A percentile compares a stretch with the other conserved stretches of the same genome.
phyloP scores from a whole-genome alignment of 2,888 invertebrate genomes.

The Homarus gammarus region DNA sequence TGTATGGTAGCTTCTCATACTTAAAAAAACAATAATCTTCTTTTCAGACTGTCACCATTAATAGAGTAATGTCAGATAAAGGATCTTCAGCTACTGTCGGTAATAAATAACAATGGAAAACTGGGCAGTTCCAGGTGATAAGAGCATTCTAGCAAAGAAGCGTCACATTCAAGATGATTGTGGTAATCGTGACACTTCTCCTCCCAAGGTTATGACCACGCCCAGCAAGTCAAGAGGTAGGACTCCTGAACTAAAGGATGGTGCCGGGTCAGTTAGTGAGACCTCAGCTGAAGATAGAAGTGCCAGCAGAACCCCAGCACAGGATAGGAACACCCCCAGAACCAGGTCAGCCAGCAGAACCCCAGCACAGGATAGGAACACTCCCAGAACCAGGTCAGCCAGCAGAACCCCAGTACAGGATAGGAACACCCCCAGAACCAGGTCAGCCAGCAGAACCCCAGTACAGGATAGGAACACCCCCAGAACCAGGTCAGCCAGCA shows the following conservation, averaged over 20 bases:
- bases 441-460: not conserved
- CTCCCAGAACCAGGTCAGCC: not conserved
- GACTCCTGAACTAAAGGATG: not conserved
- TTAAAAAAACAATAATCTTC: no score
- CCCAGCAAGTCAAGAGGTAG: constrained; percentile 16
- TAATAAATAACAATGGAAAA: not conserved
- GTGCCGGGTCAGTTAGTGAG: not conserved
- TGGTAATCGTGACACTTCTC: not conserved
- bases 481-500: no score
- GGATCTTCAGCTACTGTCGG: not conserved
- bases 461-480: not conserved
- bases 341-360: not conserved
- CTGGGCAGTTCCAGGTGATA: not conserved
- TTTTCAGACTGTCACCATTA: not conserved
- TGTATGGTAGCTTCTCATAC: no score
- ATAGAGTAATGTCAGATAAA: not conserved
- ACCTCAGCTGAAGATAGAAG: not conserved
- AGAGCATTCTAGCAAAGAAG: constrained; percentile 1
- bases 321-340: not conserved
- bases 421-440: not conserved
- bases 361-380: not conserved
- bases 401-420: not conserved
- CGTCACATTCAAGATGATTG: not conserved
- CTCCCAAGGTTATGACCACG: constrained; percentile 7
- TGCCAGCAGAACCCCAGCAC: not conserved